Base-by-base conservation (phyloP, 2,797 vertebrate genomes). In the Podarcis siculus region DNA sequence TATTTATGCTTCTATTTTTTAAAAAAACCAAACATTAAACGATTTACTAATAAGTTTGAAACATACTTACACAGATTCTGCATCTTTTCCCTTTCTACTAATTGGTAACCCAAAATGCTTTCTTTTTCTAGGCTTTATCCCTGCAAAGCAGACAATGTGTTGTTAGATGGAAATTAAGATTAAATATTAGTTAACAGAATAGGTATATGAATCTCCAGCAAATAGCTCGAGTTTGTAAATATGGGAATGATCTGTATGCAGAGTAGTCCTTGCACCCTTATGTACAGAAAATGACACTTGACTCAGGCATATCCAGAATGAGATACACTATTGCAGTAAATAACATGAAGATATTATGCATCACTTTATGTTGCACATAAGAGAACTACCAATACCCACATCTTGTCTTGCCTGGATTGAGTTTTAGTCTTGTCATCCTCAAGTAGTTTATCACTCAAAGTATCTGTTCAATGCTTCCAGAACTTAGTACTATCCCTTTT, bases 21-120 rank as follows among this genome's bases (percentile, higher is more conserved):
- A 3, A 8, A 55, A 79, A 42, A 39, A 8, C 2, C 32, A 72
- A 5, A 17, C 23, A 49, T 55, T 64, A 82, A 23, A 7, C 64
- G 8, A 61, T 42, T 75, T 27, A 27, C 3, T 87, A 87, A 23
- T 10, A 77, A 49, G 27, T 3, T 17, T 2, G 73, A 92, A 96
- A 94, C 83, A 90, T 90, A 97, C 98, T 98, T 97, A 99, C 98
- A 97, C 97, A 82, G 98, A 99, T 95, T 99, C 99, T 77, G 98
- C 97, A 97, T 99, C 98, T 94, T 99, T 99, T 95, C 99, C 98
- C 97, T 98, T 99, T 94, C 97, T 98, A 91, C 98, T 98, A 81
- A 98, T 98, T 86, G 98, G 98, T 92, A 99, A 98, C 82, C 96
- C 98, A 94, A 99, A 99, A 35, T 98, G 95, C 95, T 98, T 99